Evolutionary conservation across 2,888 invertebrate species (phyloP), one percentile per base, ranked within the genome.

Genomic region (Neoaliturus tenellus): DNA sequence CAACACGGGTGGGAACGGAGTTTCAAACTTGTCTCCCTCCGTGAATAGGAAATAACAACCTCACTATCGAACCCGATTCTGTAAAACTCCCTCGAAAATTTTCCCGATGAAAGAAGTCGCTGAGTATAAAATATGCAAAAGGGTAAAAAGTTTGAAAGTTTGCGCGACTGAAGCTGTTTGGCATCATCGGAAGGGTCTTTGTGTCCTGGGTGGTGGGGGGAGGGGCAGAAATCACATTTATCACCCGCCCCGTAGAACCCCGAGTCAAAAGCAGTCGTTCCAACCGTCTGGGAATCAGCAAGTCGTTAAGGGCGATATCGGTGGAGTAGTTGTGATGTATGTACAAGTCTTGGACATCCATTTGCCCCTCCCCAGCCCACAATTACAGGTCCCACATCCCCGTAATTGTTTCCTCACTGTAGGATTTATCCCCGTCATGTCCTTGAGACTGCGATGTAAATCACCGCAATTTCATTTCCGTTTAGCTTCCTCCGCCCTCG

Each of bases 41-140:
- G 51, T 62, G 62, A 62, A 62, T 62, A 62, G 62, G 62, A 62
- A 62, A 31, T 62, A 62, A 62, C 62, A 62, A 62, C 62, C 8
- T 31, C 31, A 51, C 51, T 51, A 23, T 51, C 51, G 48, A 14
- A 35, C 35, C 35, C 35, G 44, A 44, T 14, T 58, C 58, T 23
- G 58, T 58, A 28, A 39, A 39, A 71, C 39, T 75, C 25, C 25
- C 71, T 41, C 48, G n/a, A 35, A 78, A 31, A 35, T 55, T 51
- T 33, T 55, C 51, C 78, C 55, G 78, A 78, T 78, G 55, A 78
- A 78, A 78, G 55, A 55, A 55, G 33, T 31, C 55, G 78, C 78
- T 78, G 35, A 78, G 78, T 55, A 55, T 78, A 78, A 78, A 78
- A 78, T 78, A 78, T 78, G 78, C 78, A 78, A 78, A 78, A 78